These are phyloP conservation scores for Stenopsyche tienmushanensis DNA, from an alignment of 1,140 invertebrate species.

Conservation along the genomic window DNA sequence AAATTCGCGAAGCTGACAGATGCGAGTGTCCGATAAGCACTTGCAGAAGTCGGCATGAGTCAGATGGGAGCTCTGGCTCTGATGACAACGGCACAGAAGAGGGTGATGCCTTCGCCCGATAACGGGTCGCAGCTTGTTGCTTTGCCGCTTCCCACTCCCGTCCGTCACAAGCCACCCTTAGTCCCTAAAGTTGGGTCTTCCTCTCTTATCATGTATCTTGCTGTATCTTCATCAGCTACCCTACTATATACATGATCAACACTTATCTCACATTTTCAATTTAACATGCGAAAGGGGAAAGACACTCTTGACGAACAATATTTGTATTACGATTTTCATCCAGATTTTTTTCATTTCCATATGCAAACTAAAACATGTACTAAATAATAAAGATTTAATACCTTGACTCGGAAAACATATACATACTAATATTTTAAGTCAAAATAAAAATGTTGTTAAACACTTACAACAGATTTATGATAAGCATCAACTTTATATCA, in stretches of 20 bases:
- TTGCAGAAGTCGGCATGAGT: conserved; percentile 6
- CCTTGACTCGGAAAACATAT: no score
- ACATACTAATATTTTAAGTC: no score
- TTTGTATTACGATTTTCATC: no score
- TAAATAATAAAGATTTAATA: no score
- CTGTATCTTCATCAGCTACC: conserved; percentile 15
- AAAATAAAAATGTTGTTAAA: no score
- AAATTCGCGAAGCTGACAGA: conserved; percentile 5
- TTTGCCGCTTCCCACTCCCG: conserved; percentile 2
- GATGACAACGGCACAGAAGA: background rate
- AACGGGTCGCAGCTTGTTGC: conserved; percentile 25
- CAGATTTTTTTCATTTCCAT: no score
- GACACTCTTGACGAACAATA: no score
- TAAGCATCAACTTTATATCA: no score
- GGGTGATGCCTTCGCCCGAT: conserved; percentile 22
- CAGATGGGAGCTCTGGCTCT: background rate
- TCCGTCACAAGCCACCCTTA: conserved; percentile 9
- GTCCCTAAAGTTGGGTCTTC: conserved; percentile 14
- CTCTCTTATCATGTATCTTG: conserved; percentile 15
- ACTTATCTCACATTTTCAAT: background rate
- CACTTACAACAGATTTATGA: no score
- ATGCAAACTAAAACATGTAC: no score
- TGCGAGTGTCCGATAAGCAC: conserved; percentile 29
- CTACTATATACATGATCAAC: background rate
- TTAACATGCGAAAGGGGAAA: background rate